Conservation (phyloP, 1,140 invertebrate species). For the Campoletis sonorensis region DNA sequence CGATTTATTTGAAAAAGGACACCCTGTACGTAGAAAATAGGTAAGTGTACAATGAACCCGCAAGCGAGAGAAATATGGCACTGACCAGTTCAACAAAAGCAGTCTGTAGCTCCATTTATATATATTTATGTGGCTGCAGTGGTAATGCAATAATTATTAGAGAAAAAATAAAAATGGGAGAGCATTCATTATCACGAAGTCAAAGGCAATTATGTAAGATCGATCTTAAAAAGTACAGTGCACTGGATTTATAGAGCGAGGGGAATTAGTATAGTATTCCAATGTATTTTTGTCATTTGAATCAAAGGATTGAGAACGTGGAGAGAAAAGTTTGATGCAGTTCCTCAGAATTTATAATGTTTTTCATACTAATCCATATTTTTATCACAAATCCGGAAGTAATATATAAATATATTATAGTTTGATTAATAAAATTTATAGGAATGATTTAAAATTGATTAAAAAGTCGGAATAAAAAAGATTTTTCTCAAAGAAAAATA, state of each 20-base stretch:
- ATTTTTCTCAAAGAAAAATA: not conserved
- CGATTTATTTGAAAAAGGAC: not conserved
- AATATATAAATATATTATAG: too few relatives aligned
- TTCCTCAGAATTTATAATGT: too few relatives aligned
- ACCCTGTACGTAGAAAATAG: not conserved
- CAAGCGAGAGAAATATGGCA: not conserved
- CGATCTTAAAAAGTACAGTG: not conserved
- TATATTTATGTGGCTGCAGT: not conserved
- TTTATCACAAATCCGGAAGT: too few relatives aligned
- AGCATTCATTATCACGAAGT: not conserved
- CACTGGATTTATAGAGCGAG: not conserved
- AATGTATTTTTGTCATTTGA: not conserved
- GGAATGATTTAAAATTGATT: not conserved
- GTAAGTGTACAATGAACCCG: not conserved
- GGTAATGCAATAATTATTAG: not conserved
- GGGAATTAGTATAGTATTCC: too few relatives aligned
- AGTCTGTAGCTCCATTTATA: not conserved
- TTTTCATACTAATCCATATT: too few relatives aligned
- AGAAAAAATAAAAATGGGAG: not conserved
- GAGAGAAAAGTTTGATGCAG: too few relatives aligned
- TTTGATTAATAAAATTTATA: not conserved
- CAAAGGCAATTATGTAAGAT: not conserved
- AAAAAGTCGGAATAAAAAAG: not conserved
- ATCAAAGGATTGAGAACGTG: not conserved
- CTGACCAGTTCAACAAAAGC: conserved; percentile 7